These are phyloP conservation scores for Kobus ellipsiprymnus DNA, from an alignment of 2,113 vertebrate species.

Conservation along the genomic window DNA sequence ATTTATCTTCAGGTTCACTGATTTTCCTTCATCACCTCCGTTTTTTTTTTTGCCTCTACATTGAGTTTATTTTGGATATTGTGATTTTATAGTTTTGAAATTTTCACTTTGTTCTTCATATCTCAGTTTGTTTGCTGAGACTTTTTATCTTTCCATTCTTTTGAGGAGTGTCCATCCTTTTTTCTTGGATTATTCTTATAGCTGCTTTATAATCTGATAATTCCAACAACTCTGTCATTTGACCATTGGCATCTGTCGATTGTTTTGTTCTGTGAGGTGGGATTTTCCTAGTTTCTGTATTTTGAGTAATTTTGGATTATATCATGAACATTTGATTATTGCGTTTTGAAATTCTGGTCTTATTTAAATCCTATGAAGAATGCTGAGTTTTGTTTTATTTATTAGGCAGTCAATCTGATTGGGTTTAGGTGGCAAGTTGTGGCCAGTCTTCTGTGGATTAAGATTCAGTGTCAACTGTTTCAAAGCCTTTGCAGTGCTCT, in stretches of 20 bases:
- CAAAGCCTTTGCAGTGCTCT: neutral
- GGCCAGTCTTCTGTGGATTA: neutral
- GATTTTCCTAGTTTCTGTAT: neutral
- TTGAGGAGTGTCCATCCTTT: neutral
- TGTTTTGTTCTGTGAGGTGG: neutral
- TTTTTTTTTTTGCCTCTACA: neutral
- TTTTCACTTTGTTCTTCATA: neutral
- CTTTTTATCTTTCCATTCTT: neutral
- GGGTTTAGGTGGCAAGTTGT: neutral
- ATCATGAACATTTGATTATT: neutral
- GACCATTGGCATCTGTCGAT: neutral
- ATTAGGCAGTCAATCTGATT: neutral
- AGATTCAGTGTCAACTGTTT: neutral
- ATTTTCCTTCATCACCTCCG: neutral
- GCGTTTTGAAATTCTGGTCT: neutral
- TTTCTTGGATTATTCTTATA: neutral
- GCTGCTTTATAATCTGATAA: neutral
- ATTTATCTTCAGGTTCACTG: neutral
- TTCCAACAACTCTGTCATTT: neutral
- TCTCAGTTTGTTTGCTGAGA: neutral
- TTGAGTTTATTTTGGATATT: neutral
- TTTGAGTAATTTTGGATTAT: neutral
- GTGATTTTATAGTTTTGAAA: neutral
- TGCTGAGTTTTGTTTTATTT: neutral
- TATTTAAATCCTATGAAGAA: conserved; percentile 11